Evolutionary conservation across 1,140 invertebrate species (phyloP), one percentile per base, ranked within the genome.

Genomic region (Apis cerana): DNA sequence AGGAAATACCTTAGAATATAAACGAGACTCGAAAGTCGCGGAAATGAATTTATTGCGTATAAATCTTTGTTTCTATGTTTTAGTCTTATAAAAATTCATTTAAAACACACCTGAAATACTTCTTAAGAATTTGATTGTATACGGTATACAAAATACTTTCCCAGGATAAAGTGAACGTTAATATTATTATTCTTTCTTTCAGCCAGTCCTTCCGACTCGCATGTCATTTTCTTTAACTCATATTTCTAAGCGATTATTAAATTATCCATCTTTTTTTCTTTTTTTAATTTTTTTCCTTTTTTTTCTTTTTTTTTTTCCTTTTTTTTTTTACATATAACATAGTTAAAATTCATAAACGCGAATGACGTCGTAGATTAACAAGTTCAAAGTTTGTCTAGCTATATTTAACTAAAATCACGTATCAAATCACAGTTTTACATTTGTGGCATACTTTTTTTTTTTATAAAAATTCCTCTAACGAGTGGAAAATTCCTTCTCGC

Each of bases 391-490:
- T 78, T 70, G 27, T 59, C 65, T 89, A 89, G 21, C 54, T 71
- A 71, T 58, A 43, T 58, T 87, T 85, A 86, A 83, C 82, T 82
- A 90, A 90, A 88, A 75, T 84, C 83, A 82, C 72, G 80, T 82
- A 82, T 88, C 83, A 79, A 83, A 91, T 92, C 91, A 91, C 91
- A 92, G 91, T 86, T 81, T 81, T 82, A 75, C 33, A 70, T 89
- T 88, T 85, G 48, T 79, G 72, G 83, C 81, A 79, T 83, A 43
- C 33, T 43, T 43, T 43, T 33, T 43, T 33, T 4, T 50, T 65
- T 12, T 27, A 75, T 78, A 82, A 79, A 52, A 82, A 75, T 70
- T 70, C 23, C 78, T 80, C 50, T 59, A 65, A 71, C 23, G 10
- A 85, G 67, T 69, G 50, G 58, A 62, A 61, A 50, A 27, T 54